Percentiles rank a stretch among this genome's conserved stretches.
These are phyloP conservation scores for Festucalex cinctus DNA, from an alignment of 2,113 vertebrate genomes.

Conservation along the genomic window DNA sequence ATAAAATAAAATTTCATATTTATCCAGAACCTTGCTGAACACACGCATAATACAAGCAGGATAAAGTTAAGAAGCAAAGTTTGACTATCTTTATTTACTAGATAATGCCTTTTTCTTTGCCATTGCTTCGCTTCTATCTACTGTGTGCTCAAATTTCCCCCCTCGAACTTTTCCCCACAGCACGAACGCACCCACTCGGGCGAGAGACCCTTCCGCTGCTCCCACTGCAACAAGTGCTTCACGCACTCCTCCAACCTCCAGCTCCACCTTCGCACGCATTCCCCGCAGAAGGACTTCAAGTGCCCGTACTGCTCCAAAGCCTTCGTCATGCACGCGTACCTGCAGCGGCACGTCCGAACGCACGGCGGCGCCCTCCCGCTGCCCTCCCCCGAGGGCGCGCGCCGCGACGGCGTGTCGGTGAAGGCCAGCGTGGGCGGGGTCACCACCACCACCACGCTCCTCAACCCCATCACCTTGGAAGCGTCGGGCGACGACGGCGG, in stretches of 20 bases:
- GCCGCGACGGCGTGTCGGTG: constrained; percentile 58
- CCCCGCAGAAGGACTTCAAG: constrained; percentile 79
- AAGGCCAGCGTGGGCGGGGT: constrained; percentile 59
- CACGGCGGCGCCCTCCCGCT: constrained; percentile 48
- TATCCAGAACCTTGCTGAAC: no score
- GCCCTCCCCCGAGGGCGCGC: constrained; percentile 33
- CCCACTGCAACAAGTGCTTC: constrained; percentile 81
- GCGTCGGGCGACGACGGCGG: constrained; percentile 75
- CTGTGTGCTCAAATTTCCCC: no score
- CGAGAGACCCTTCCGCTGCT: constrained; percentile 80
- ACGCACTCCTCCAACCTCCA: constrained; percentile 88
- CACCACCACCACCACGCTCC: constrained; percentile 57
- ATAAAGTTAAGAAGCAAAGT: no score
- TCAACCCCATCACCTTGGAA: constrained; percentile 74
- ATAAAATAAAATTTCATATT: no score
- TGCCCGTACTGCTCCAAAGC: constrained; percentile 83
- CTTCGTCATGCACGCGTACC: constrained; percentile 88
- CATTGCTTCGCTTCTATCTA: no score
- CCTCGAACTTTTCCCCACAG: constrained; percentile 48
- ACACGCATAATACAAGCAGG: no score
- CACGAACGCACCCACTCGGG: constrained; percentile 89
- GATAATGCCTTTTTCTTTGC: no score
- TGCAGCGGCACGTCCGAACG: constrained; percentile 83
- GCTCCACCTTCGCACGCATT: constrained; percentile 86
- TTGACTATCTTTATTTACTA: no score